A percentile compares a stretch with the other conserved stretches of the same genome.
phyloP scores from a whole-genome alignment of 2,797 vertebrate species.

The Notolabrus celidotus region DNA sequence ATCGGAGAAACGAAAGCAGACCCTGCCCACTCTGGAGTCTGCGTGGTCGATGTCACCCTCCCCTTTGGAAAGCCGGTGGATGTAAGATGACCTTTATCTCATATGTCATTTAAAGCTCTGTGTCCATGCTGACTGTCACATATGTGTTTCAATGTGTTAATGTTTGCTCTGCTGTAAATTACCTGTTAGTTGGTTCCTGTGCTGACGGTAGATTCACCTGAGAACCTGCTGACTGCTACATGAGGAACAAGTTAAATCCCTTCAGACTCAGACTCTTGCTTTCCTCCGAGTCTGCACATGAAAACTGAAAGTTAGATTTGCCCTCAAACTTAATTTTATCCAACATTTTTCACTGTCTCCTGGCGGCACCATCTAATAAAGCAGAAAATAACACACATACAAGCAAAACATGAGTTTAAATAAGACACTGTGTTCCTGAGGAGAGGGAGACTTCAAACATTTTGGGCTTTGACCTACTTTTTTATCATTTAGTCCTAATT shows the following conservation, averaged over 20 bases:
- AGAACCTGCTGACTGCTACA: not conserved
- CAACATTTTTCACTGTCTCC: not conserved
- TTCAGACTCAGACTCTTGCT: not conserved
- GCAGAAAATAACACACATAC: conserved; percentile 1
- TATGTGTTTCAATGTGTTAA: too few species aligned
- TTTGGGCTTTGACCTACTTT: conserved; percentile 54
- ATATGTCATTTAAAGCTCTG: too few species aligned
- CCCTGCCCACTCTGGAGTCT: conserved; percentile 85
- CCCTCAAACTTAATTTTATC: not conserved
- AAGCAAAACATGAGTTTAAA: conserved; percentile 10
- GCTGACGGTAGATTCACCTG: not conserved
- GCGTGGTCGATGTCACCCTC: conserved; percentile 89
- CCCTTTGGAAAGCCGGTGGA: conserved; percentile 82
- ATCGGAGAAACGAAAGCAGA: conserved; percentile 85
- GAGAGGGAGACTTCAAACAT: conserved; percentile 27
- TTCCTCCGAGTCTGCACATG: too few species aligned
- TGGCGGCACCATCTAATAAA: not conserved
- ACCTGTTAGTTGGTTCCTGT: too few species aligned
- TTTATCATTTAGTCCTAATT: conserved; percentile 55
- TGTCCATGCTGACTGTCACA: too few species aligned
- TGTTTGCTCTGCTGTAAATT: too few species aligned
- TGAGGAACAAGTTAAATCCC: not conserved
- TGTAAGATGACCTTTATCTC: conserved; percentile 78
- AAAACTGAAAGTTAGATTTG: not conserved
- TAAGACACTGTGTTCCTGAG: conserved; percentile 6